Evolutionary conservation across 2,888 invertebrate species (phyloP).

Genomic region (Miltochrista miniata): DNA sequence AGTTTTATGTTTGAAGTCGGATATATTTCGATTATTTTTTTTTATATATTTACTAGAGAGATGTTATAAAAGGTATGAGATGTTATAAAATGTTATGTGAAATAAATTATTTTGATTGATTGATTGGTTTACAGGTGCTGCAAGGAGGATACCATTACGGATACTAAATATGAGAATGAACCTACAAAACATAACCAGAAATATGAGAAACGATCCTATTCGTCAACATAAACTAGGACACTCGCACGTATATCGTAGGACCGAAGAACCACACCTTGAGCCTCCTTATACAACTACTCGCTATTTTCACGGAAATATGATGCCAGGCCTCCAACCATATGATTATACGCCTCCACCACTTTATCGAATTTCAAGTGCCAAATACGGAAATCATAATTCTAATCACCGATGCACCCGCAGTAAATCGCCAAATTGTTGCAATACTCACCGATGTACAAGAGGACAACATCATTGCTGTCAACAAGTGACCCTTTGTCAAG

Average conservation of each 20-base stretch:
- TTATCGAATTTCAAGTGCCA: slow-evolving; percentile 24
- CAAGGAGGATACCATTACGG: slow-evolving; percentile 41
- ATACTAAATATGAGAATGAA: slow-evolving; percentile 39
- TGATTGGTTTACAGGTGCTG: slow-evolving; percentile 49
- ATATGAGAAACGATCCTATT: slow-evolving; percentile 30
- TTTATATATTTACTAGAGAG: too few relatives aligned
- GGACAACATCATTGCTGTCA: slow-evolving; percentile 29
- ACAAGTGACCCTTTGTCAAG: slow-evolving; percentile 21
- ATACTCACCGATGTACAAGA: slow-evolving; percentile 44
- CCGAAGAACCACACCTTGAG: slow-evolving; percentile 20
- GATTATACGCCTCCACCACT: slow-evolving; percentile 37
- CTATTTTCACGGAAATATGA: slow-evolving; percentile 28
- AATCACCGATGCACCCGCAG: slow-evolving; percentile 52
- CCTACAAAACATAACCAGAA: slow-evolving; percentile 38
- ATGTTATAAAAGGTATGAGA: too few relatives aligned
- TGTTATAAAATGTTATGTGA: too few relatives aligned
- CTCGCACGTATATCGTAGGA: slow-evolving; percentile 56
- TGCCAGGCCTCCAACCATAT: slow-evolving; percentile 45
- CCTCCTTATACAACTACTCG: slow-evolving; percentile 3
- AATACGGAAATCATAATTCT: slow-evolving; percentile 43
- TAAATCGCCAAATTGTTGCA: slow-evolving; percentile 17
- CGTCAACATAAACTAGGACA: slow-evolving; percentile 53
- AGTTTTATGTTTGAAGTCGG: too few relatives aligned
- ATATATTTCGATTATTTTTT: too few relatives aligned
- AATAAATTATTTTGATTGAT: too few relatives aligned